Percentiles rank a stretch among this genome's conserved stretches.
Conservation (phyloP, 1,140 invertebrate genomes). For the Orius insidiosus region DNA sequence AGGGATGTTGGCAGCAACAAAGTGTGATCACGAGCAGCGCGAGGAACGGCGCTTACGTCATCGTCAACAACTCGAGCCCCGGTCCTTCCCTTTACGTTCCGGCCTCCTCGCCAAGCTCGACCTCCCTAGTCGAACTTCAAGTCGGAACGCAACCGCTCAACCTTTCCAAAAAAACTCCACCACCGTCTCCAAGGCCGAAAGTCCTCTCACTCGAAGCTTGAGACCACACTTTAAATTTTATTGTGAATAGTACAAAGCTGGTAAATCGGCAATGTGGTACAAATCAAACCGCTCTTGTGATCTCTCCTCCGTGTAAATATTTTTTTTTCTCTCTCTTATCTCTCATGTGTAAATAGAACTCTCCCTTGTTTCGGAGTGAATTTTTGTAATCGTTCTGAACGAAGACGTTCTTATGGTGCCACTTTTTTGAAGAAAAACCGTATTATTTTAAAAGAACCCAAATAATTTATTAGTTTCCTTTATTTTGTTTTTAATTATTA, state of each 20-base stretch:
- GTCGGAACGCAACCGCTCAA: slow-evolving; percentile 71
- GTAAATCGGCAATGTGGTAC: slow-evolving; percentile 19
- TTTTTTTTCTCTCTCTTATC: not conserved
- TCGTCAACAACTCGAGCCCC: slow-evolving; percentile 14
- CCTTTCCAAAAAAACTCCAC: slow-evolving; percentile 73
- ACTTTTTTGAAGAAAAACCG: slow-evolving; percentile 28
- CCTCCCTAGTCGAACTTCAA: slow-evolving; percentile 49
- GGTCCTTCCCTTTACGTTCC: slow-evolving; percentile 11
- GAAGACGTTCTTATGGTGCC: slow-evolving; percentile 25
- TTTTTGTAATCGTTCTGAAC: slow-evolving; percentile 22
- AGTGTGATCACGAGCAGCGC: slow-evolving; percentile 23
- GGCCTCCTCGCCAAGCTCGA: slow-evolving; percentile 26
- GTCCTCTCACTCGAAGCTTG: slow-evolving; percentile 38
- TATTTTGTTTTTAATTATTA: not conserved
- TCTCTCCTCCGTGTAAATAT: slow-evolving; percentile 19
- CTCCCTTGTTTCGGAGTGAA: not conserved
- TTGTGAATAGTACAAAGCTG: slow-evolving; percentile 22
- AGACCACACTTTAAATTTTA: slow-evolving; percentile 18
- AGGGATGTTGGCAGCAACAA: slow-evolving; percentile 26
- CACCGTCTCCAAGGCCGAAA: slow-evolving; percentile 43
- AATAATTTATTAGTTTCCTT: slow-evolving; percentile 40
- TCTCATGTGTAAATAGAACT: not conserved
- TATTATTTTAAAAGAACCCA: slow-evolving; percentile 34
- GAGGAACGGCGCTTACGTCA: slow-evolving; percentile 20
- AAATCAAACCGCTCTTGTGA: slow-evolving; percentile 21